Percentiles rank a stretch among this genome's conserved stretches.
Evolutionary conservation across 2,797 vertebrate genomes (phyloP).

Genomic region (Bryconaethiops microstoma): DNA sequence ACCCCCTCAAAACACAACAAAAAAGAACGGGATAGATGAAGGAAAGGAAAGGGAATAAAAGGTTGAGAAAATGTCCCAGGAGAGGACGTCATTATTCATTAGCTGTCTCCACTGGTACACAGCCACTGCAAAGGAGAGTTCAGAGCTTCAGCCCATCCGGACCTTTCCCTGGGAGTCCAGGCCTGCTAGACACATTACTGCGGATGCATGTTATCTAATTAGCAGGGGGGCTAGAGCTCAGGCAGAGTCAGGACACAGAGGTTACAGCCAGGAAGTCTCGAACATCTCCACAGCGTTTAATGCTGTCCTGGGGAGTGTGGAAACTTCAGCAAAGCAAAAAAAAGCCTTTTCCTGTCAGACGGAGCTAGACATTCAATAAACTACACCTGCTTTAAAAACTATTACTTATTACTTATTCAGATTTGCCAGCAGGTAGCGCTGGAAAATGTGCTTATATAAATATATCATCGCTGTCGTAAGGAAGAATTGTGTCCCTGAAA

Average conservation of each 20-base stretch:
- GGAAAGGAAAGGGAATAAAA: background rate
- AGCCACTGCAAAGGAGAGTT: conserved; percentile 19
- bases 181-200: conserved; percentile 40
- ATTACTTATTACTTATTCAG: background rate
- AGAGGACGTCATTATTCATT: conserved; percentile 40
- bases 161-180: background rate
- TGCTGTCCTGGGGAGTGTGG: conserved; percentile 19
- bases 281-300: conserved; percentile 42
- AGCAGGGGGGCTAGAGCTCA: conserved; percentile 10
- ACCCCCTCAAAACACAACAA: conserved; percentile 10
- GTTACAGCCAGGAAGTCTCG: conserved; percentile 46
- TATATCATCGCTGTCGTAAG: background rate
- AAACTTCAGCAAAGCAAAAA: conserved; percentile 37
- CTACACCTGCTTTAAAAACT: conserved; percentile 8
- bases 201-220: conserved; percentile 34
- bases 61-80: background rate
- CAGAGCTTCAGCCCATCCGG: background rate
- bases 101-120: conserved; percentile 41
- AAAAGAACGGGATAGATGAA: conserved; percentile 19
- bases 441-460: background rate
- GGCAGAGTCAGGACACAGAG: conserved; percentile 15
- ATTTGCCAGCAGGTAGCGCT: background rate
- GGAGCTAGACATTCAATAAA: conserved; percentile 1
- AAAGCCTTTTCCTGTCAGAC: conserved; percentile 21
- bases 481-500: too few species aligned